Evolutionary conservation across 2,113 vertebrate genomes (phyloP), one percentile per base, ranked within the genome.

Genomic region (Nycticorax nycticorax): DNA sequence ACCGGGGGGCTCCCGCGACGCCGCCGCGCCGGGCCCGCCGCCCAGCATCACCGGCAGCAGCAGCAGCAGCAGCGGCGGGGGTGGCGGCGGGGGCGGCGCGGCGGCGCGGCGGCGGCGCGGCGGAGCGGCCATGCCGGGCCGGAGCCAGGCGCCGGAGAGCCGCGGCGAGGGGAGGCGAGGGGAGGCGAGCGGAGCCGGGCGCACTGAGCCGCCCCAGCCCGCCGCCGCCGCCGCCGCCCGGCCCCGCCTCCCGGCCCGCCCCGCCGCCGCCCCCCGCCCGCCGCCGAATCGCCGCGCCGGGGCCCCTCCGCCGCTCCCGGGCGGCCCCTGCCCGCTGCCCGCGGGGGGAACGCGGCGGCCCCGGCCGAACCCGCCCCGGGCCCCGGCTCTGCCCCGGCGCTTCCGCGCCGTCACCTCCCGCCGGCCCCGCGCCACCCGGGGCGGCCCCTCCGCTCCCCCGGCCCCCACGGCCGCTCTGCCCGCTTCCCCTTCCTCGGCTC

Each of bases 1-100:
- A 84, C 97, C 96, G 82, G 96, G 89, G 66, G 95, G 96, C 76
- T 96, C 95, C 96, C 94, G 97, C 13, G 96, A 82, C 72, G 97
- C 97, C 85, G 96, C 92, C 84, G 97, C 91, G 62, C 96, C 77
- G 85, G 97, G 96, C 87, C 97, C 97, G 92, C 92, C 86, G 92
- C 95, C 89, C 92, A 92, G 52, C 73, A 63, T 82, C 76, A 85
- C 93, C 52, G 79, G 85, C 90, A 27, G 91, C 83, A 57, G 87
- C 57, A 23, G 47, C 47, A 48, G 47, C 47, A 22, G 57, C 56
- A 92, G 66, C 64, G 66, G 88, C 28, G 50, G 39, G 57, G 24
- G 78, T 30, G 24, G 80, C 69, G 18, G 66, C 16, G 19, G 67
- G 11, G 19, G 91, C 35, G n/a, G 91, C 68, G 97, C 56, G 89